phyloP scores from a whole-genome alignment of 30 jellyfish, hydroid and myxozoan species.

The Pelagia noctiluca region DNA sequence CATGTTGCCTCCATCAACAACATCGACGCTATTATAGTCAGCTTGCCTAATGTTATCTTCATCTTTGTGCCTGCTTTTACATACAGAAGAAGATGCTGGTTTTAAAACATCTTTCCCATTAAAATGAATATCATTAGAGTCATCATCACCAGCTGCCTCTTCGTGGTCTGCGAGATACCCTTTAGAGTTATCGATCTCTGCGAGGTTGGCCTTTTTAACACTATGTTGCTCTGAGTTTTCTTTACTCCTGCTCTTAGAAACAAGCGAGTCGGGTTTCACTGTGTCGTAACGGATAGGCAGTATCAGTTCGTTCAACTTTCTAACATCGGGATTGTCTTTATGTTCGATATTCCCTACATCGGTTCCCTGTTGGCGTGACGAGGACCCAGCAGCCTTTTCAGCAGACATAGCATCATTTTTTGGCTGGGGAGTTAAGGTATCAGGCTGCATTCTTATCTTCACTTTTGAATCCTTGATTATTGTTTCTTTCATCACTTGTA shows the following conservation, averaged over 20 bases:
- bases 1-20: not conserved
- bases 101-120: not conserved
- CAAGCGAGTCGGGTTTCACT: not conserved
- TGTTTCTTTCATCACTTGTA: slow-evolving; percentile 90
- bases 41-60: not conserved
- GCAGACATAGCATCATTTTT: not conserved
- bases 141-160: not conserved
- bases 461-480: slow-evolving; percentile 66
- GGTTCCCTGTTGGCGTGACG: not conserved
- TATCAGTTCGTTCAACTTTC: not conserved
- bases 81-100: not conserved
- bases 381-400: not conserved
- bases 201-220: not conserved
- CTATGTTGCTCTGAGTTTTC: not conserved
- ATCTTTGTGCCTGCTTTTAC: not conserved
- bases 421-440: not conserved
- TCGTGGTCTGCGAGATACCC: slow-evolving; percentile 13
- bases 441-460: slow-evolving; percentile 3
- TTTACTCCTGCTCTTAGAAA: not conserved
- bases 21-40: not conserved
- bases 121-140: not conserved
- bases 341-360: not conserved
- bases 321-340: not conserved
- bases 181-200: not conserved
- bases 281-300: not conserved